Evolutionary conservation across 2,797 vertebrate genomes (phyloP), one percentile per base, ranked within the genome.

Genomic region (Rhinoraja longicauda): DNA sequence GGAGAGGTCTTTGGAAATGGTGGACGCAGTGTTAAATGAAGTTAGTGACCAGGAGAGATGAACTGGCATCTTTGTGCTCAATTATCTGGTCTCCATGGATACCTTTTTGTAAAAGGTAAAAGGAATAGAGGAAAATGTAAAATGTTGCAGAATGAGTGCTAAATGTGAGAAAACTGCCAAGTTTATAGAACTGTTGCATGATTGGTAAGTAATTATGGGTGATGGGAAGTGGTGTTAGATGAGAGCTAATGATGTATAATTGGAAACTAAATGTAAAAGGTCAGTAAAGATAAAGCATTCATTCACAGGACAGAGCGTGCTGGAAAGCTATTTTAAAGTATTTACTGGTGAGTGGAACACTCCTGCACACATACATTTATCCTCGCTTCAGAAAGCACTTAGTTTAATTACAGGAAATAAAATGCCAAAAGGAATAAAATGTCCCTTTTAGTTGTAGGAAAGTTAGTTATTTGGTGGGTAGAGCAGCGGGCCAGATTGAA

Each of bases 191-290:
- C 4, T 88, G 26, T 45, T 86, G 12, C 15, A 4, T 86, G 29
- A n/a, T 9, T 62, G 13, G 57, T 67, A 64, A 86, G 81, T 21
- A 78, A 59, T 19, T 64, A 62, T 32, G 13, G 17, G 62, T 88
- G 29, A 64, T 32, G 29, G 29, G 82, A 62, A 59, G 57, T 32
- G 59, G 59, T 88, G 59, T 64, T 62, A 32, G n/a, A 45, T 88
- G 62, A 36, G n/a, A 67, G 24, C n/a, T 67, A 88, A 21, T 59
- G 29, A 86, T 86, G 29, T n/a, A 13, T 62, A 86, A 86, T 86
- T 88, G 59, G 84, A 88, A 88, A 64, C 29, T 64, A 67, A 88
- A 88, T 67, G 84, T 64, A 21, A 19, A 88, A 88, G 59, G 84
- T 88, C 59, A 67, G 84, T 36, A n/a, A 53, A 88, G 53, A 21